A percentile compares a stretch with the other conserved stretches of the same genome.
Conservation (phyloP, 2,888 invertebrate genomes). For the Helicoverpa assulta region DNA sequence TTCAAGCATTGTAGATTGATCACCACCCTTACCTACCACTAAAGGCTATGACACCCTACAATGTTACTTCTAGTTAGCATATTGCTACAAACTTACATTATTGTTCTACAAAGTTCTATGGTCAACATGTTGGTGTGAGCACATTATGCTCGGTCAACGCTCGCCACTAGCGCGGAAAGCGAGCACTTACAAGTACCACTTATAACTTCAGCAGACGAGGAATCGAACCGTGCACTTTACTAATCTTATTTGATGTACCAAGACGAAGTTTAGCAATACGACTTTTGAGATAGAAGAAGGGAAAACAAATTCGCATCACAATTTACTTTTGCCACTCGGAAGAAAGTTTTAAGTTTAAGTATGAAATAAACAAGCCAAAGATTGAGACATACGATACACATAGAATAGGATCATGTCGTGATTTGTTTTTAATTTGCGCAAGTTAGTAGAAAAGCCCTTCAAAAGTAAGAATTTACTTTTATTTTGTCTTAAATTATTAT, state of each 20-base stretch:
- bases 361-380: no score
- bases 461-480: no score
- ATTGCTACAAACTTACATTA: not conserved
- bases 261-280: slow-evolving; percentile 35
- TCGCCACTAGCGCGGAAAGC: slow-evolving; percentile 9
- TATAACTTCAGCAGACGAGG: slow-evolving; percentile 15
- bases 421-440: no score
- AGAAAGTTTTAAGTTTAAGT: not conserved
- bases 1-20: no score
- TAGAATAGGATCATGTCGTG: no score
- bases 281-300: slow-evolving; percentile 7
- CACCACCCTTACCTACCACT: no score
- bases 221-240: slow-evolving; percentile 20
- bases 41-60: no score
- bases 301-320: slow-evolving; percentile 5
- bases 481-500: no score
- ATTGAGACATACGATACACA: no score
- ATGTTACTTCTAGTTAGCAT: no score
- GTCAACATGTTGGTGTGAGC: not conserved
- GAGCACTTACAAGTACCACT: slow-evolving; percentile 12
- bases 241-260: slow-evolving; percentile 38
- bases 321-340: not conserved
- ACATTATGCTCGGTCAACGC: slow-evolving; percentile 4
- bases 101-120: not conserved
- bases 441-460: no score